Base-by-base conservation (phyloP, 2,113 vertebrate species). In the Athene noctua region DNA sequence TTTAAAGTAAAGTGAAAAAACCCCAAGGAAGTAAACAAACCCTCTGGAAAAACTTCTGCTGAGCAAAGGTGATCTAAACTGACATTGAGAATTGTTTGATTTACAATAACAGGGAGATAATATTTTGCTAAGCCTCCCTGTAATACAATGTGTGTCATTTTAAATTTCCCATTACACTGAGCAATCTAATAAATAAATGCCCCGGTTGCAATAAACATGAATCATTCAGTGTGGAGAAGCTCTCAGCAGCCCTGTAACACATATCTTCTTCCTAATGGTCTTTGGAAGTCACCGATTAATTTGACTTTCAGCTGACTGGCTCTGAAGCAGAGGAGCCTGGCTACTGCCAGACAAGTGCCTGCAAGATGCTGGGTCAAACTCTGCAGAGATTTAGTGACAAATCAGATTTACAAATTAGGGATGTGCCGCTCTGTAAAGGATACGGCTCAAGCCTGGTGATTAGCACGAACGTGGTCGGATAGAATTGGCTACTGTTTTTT, bases 21-120 rank as follows among this genome's bases (percentile, higher is more conserved):
- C 11, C 46, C 47, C 26, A 32, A 89, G 63, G 44, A 89, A 42
- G 77, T 32, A 25, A 26, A 34, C 29, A 89, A 94, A 75, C 74
- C 77, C 82, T 22, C 91, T 46, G 66, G 78, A 94, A 77, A 87
- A 94, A 90, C 87, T 86, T 84, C 30, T 80, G 73, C 84, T 86
- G 91, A 88, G 95, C 81, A 94, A 89, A 96, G 96, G 97, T 97
- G 97, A 97, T 96, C 91, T 0, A 7, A 90, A 58, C 96, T 95
- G 97, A 95, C 97, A 97, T 90, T 96, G 97, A 97, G 96, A 97
- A 97, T 97, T 92, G 95, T 95, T 96, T 97, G 96, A 97, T 97
- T 97, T 97, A 97, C 96, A 97, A 67, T 94, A 96, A 96, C 95
- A 90, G 84, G 91, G 91, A 95, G 97, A 97, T 97, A 97, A 97